Evolutionary conservation across 2,888 invertebrate genomes (phyloP).

Genomic region (Eupelmus urozonus): DNA sequence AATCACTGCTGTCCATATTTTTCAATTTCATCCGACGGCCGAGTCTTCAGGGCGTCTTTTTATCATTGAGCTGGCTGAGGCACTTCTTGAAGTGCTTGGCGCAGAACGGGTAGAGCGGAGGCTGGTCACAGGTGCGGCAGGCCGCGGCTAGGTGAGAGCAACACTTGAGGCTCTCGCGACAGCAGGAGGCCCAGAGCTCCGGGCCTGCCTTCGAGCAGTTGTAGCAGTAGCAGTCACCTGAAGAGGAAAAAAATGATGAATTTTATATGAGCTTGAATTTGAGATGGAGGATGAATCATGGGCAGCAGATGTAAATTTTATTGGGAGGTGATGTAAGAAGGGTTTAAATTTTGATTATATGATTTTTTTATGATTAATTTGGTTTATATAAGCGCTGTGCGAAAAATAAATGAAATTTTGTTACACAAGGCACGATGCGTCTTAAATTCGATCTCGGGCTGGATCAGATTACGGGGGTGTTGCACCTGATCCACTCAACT

Average conservation of each 20-base stretch:
- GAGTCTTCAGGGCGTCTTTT: constrained; percentile 60
- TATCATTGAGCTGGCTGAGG: constrained; percentile 66
- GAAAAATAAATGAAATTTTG: too few relatives aligned
- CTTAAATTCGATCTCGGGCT: too few relatives aligned
- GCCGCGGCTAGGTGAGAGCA: constrained; percentile 76
- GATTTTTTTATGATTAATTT: too few relatives aligned
- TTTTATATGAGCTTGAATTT: too few relatives aligned
- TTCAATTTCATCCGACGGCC: too few relatives aligned
- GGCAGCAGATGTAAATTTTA: neutral
- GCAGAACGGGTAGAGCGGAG: constrained; percentile 73
- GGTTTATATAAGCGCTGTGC: neutral
- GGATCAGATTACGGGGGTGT: too few relatives aligned
- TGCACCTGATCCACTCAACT: too few relatives aligned
- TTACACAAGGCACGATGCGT: too few relatives aligned
- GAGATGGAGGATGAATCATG: too few relatives aligned
- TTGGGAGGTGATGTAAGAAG: too few relatives aligned
- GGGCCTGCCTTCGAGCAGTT: constrained; percentile 73
- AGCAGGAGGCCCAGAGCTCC: constrained; percentile 75
- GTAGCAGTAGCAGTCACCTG: constrained; percentile 76
- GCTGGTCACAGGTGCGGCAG: constrained; percentile 75
- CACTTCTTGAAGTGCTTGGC: constrained; percentile 76
- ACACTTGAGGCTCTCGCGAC: constrained; percentile 73
- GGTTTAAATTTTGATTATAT: too few relatives aligned
- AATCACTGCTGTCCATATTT: too few relatives aligned
- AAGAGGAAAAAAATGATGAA: neutral